Conservation (phyloP, 2,888 invertebrate species). For the Chironomus tentans region DNA sequence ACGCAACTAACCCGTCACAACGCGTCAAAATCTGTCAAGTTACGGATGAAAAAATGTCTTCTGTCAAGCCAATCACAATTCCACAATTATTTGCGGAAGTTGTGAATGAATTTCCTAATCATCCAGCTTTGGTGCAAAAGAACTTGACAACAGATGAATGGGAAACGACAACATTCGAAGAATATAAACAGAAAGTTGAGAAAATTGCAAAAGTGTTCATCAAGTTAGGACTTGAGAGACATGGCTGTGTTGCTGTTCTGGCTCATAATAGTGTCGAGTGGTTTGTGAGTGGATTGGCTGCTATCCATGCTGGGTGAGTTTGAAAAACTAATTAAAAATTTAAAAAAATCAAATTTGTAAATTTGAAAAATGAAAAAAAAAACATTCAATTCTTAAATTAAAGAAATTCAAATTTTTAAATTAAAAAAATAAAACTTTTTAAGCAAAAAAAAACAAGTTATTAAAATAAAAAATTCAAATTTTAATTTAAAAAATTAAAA, state of each 20-base stretch:
- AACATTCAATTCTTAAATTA: no score
- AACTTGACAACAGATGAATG: constrained; percentile 36
- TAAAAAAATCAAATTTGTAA: no score
- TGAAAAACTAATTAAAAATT: no score
- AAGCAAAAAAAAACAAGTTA: no score
- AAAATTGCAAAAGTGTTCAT: neutral
- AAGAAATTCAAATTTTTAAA: no score
- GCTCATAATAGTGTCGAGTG: neutral
- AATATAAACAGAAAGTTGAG: neutral
- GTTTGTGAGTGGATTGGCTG: neutral
- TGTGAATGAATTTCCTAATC: constrained; percentile 55
- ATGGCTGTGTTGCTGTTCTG: neutral
- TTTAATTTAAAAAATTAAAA: no score
- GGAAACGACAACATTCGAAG: neutral
- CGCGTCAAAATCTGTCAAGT: no score
- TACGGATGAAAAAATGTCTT: no score
- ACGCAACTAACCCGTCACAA: no score
- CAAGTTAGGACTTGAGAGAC: neutral
- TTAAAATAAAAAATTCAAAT: no score
- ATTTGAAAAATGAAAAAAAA: no score
- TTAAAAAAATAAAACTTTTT: no score
- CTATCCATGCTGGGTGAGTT: constrained; percentile 29
- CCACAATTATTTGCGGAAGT: constrained; percentile 59
- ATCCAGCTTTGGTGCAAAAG: constrained; percentile 57
- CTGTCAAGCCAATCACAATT: constrained; percentile 55